Percentiles rank a stretch among this genome's conserved stretches.
Evolutionary conservation across 2,113 vertebrate species (phyloP).

Genomic region (Isichthys henryi): DNA sequence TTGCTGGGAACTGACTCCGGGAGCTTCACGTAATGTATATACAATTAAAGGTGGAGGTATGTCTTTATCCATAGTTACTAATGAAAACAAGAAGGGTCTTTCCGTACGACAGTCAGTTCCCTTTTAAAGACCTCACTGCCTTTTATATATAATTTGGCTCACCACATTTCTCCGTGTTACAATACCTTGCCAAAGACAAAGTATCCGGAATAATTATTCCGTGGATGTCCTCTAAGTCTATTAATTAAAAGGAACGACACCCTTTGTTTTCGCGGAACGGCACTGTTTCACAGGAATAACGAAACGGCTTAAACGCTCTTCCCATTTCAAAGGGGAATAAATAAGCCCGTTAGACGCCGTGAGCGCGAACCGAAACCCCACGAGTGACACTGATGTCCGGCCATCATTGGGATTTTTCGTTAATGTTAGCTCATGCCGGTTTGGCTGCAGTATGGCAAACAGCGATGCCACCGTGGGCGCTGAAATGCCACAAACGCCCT

Average conservation of each 20-base stretch:
- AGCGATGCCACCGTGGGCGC: not conserved
- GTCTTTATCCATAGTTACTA: not conserved
- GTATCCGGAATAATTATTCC: constrained; percentile 8
- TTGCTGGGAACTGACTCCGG: not conserved
- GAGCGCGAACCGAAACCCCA: not conserved
- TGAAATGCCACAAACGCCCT: not conserved
- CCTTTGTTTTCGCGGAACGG: constrained; percentile 22
- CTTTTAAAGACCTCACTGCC: not conserved
- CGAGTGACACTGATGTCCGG: not conserved
- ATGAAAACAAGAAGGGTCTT: not conserved
- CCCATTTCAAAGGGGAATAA: constrained; percentile 11
- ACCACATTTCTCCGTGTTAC: not conserved
- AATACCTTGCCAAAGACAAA: constrained; percentile 10
- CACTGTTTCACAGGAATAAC: constrained; percentile 10
- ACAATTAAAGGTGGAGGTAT: not conserved
- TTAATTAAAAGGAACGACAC: constrained; percentile 16
- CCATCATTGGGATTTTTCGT: not conserved
- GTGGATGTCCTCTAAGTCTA: not conserved
- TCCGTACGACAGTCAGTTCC: not conserved
- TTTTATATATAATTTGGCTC: not conserved
- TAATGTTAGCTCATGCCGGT: not conserved
- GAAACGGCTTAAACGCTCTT: constrained; percentile 9
- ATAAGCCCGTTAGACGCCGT: constrained; percentile 1
- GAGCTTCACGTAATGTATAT: not conserved
- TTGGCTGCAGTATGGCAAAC: not conserved